Evolutionary conservation across 2,888 invertebrate genomes (phyloP), one percentile per base, ranked within the genome.

Genomic region (Galerucella nymphaeae): DNA sequence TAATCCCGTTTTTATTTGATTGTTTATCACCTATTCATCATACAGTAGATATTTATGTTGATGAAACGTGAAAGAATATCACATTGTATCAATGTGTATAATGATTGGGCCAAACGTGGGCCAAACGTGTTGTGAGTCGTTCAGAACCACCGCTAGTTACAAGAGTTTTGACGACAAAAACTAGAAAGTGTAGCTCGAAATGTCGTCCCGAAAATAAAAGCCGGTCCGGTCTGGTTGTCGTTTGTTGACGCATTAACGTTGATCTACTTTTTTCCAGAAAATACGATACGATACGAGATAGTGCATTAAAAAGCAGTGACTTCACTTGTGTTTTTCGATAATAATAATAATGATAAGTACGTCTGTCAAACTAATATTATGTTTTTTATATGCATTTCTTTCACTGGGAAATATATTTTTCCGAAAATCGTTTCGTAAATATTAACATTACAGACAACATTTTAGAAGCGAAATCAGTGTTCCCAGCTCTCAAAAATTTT

Each of bases 221-320:
- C 78, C 78, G 78, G 67, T 66, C 67, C 57, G 66, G 30, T 42
- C 57, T 23, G 41, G 61, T 42, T 42, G 64, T 20, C 38, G 76
- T 77, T 78, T 81, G 82, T 82, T 82, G 82, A 81, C 81, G 80
- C 81, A 82, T 82, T 81, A 80, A 80, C 82, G 80, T 77, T 81
- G 80, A 80, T 81, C 83, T 77, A 78, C 82, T 84, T 84, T 84
- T 84, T 84, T 77, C 69, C 76, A 72, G 72, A 72, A 76, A 69
- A 64, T 48, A 48, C 70, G 63, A 63, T 70, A 64, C 70, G 62
- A 71, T 30, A 30, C 30, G 30, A 30, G 30, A 30, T 71, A 66
- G 62, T n/a, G 9, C 16, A 53, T 53, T 18, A 53, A 53, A 53
- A 53, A 53, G 53, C 16, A 53, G 16, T 16, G 50, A 50, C 14